Percentiles rank a stretch among this genome's conserved stretches.
These are phyloP conservation scores for Hestina assimilis DNA, from an alignment of 1,140 invertebrate species.

Conservation along the genomic window DNA sequence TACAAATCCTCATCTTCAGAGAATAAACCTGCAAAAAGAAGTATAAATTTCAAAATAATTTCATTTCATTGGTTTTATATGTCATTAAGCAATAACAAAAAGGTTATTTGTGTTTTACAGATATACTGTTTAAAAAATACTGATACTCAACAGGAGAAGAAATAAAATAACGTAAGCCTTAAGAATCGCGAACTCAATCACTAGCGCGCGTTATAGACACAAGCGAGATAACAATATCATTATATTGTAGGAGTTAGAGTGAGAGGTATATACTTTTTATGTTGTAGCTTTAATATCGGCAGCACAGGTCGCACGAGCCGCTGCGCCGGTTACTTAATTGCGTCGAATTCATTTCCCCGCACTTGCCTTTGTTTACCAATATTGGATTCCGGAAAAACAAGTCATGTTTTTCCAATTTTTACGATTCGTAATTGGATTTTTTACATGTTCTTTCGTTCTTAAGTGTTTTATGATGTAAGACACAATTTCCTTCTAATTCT, in stretches of 20 bases:
- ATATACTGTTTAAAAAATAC: background rate
- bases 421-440: slow-evolving; percentile 1
- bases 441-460: background rate
- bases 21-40: too few species aligned
- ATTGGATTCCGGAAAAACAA: slow-evolving; percentile 30
- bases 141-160: background rate
- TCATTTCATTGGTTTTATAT: too few species aligned
- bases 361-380: slow-evolving; percentile 29
- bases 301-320: slow-evolving; percentile 23
- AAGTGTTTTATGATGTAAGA: background rate
- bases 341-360: slow-evolving; percentile 29
- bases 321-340: slow-evolving; percentile 27
- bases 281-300: slow-evolving; percentile 4
- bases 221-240: background rate
- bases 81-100: too few species aligned
- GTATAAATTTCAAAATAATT: too few species aligned
- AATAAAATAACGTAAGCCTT: background rate
- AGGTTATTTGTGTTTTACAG: background rate
- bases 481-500: background rate
- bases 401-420: slow-evolving; percentile 20
- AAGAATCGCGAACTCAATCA: background rate
- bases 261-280: background rate
- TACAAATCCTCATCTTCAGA: too few species aligned
- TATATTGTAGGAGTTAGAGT: background rate
- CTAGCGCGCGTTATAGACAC: background rate